Conservation (phyloP, 2,888 invertebrate species). For the Oasisia sp. region DNA sequence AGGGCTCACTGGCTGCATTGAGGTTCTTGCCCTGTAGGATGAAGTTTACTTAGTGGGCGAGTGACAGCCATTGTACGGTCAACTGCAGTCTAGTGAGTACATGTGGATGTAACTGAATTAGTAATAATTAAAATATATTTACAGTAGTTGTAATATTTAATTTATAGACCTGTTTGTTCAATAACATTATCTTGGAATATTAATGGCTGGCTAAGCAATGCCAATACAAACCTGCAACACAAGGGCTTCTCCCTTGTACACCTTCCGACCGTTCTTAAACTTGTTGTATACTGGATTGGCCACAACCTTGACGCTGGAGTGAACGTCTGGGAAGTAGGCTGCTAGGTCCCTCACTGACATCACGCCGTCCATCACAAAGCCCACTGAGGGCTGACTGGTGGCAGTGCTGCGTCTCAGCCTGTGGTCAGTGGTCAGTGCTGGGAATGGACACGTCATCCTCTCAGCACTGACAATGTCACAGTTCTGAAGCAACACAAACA, state of each 20-base stretch:
- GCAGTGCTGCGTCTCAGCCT: slow-evolving; percentile 27
- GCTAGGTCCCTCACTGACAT: slow-evolving; percentile 75
- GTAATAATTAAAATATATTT: not conserved
- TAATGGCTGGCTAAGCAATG: not conserved
- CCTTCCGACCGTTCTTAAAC: slow-evolving; percentile 77
- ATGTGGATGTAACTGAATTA: not conserved
- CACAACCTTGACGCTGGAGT: slow-evolving; percentile 74
- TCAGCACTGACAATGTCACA: not conserved
- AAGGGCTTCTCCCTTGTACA: slow-evolving; percentile 59
- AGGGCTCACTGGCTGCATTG: slow-evolving; percentile 29
- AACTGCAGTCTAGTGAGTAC: no score
- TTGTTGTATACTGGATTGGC: slow-evolving; percentile 87
- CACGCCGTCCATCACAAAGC: slow-evolving; percentile 6
- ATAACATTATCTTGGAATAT: not conserved
- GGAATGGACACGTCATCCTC: not conserved
- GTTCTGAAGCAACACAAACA: not conserved
- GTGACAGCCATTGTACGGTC: not conserved
- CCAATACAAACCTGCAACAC: slow-evolving; percentile 33
- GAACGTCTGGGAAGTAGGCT: slow-evolving; percentile 83
- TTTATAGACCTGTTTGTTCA: not conserved
- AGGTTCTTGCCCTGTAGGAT: slow-evolving; percentile 35
- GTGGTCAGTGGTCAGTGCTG: not conserved
- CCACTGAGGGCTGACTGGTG: slow-evolving; percentile 70
- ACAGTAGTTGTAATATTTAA: not conserved
- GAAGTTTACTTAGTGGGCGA: not conserved